These are phyloP conservation scores for Myrmecophaga tridactyla DNA, from an alignment of 2,113 vertebrate genomes.

Conservation along the genomic window DNA sequence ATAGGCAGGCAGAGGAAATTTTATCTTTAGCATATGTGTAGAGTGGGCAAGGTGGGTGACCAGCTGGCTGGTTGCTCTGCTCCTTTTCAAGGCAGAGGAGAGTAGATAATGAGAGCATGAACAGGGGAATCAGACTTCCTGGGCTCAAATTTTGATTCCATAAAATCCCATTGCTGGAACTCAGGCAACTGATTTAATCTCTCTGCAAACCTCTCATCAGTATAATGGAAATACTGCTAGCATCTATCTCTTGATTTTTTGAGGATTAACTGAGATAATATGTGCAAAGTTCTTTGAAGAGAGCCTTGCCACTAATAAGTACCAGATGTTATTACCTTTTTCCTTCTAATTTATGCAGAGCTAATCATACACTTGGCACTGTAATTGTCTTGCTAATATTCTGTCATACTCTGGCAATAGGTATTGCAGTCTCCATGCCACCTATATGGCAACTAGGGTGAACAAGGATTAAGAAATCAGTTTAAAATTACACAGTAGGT, in stretches of 20 bases:
- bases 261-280: not conserved
- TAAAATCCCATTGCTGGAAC: not conserved
- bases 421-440: not conserved
- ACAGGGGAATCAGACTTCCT: not conserved
- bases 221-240: not conserved
- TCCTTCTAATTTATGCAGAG: not conserved
- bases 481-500: not conserved
- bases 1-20: not conserved
- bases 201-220: not conserved
- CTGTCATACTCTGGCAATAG: not conserved
- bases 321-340: not conserved
- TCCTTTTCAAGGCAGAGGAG: not conserved
- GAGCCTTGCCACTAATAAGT: not conserved
- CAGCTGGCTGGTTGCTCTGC: not conserved
- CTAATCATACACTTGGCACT: not conserved
- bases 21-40: not conserved
- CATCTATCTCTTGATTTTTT: not conserved
- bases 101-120: not conserved
- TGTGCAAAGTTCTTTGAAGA: not conserved
- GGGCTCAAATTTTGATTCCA: not conserved
- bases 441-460: not conserved
- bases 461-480: not conserved
- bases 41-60: not conserved
- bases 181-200: not conserved
- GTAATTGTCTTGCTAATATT: not conserved